phyloP scores from a whole-genome alignment of 2,888 invertebrate genomes.

The Pogonocherus hispidulus region DNA sequence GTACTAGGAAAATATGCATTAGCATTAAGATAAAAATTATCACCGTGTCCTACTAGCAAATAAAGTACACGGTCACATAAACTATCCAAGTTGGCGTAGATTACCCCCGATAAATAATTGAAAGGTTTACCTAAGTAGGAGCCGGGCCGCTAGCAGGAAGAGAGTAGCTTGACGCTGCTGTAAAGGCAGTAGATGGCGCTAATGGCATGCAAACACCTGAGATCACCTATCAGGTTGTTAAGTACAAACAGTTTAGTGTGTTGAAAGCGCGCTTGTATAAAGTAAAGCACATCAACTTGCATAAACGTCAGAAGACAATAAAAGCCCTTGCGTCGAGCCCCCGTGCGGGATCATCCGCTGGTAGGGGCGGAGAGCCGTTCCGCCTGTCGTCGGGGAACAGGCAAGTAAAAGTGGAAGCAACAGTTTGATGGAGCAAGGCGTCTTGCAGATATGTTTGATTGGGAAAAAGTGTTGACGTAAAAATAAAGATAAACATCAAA shows the following conservation, averaged over 20 bases:
- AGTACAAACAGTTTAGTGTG: constrained; percentile 57
- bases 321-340: constrained; percentile 46
- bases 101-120: constrained; percentile 48
- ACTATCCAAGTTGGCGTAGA: constrained; percentile 32
- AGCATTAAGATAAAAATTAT: neutral
- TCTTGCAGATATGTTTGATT: neutral
- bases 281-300: constrained; percentile 66
- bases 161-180: constrained; percentile 41
- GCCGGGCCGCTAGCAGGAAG: constrained; percentile 33
- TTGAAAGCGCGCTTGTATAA: constrained; percentile 64
- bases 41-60: neutral
- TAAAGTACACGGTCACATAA: constrained; percentile 5
- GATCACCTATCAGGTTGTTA: constrained; percentile 65
- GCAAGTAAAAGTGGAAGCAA: too few relatives aligned
- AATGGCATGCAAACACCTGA: constrained; percentile 67
- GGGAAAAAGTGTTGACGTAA: too few relatives aligned
- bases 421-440: neutral
- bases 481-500: too few relatives aligned
- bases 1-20: too few relatives aligned
- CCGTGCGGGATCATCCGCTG: constrained; percentile 26
- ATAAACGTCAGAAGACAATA: constrained; percentile 62
- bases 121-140: constrained; percentile 40
- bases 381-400: constrained; percentile 34
- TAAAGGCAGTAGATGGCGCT: constrained; percentile 62
- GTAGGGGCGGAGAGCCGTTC: constrained; percentile 10